phyloP scores from a whole-genome alignment of 2,113 vertebrate genomes.

The Pachyramphus minor region DNA sequence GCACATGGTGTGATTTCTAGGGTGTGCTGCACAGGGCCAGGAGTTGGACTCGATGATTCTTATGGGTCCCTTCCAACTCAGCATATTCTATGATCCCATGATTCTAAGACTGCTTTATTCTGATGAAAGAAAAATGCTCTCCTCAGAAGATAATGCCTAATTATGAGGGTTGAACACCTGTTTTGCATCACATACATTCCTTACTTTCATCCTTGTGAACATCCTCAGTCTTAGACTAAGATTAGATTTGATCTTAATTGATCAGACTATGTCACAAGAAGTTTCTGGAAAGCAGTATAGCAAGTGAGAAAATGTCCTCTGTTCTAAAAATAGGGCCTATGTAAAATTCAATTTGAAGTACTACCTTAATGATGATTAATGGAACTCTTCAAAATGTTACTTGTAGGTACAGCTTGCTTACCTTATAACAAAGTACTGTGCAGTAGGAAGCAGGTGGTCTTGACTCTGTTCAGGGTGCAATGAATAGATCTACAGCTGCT shows the following conservation, averaged over 20 bases:
- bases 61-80: not conserved
- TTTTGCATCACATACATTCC: fast-evolving
- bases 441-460: not conserved
- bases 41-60: fast-evolving
- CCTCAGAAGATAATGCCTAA: not conserved
- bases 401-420: not conserved
- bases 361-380: not conserved
- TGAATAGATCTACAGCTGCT: not conserved
- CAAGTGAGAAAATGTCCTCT: not conserved
- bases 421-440: not conserved
- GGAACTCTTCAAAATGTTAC: not conserved
- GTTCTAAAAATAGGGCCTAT: not conserved
- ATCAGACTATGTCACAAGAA: not conserved
- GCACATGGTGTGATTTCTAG: not conserved
- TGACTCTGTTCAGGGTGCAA: not conserved
- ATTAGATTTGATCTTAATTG: not conserved
- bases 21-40: not conserved
- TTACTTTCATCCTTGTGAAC: not conserved
- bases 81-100: not conserved
- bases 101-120: not conserved
- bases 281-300: not conserved
- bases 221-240: not conserved
- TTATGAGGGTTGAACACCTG: not conserved
- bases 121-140: not conserved
- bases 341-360: not conserved